Evolutionary conservation across 2,113 vertebrate genomes (phyloP).

Genomic region (Potamarius usumacintae): DNA sequence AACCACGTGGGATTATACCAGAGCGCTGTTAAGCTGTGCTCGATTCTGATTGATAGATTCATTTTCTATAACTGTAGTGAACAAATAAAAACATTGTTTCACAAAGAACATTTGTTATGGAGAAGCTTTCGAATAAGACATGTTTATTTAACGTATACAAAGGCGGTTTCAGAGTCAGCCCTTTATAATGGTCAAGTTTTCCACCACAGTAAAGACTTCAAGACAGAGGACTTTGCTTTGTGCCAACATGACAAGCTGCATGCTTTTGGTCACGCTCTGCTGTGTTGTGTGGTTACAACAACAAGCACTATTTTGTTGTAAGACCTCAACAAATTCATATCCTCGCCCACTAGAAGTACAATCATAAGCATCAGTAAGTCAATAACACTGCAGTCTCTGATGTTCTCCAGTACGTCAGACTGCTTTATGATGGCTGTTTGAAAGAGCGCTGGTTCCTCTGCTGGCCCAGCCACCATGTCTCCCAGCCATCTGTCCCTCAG

Average conservation of each 20-base stretch:
- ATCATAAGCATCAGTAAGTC: not conserved
- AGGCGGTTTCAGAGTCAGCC: not conserved
- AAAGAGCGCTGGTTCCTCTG: constrained; percentile 10
- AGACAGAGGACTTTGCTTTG: not conserved
- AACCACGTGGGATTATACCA: not conserved
- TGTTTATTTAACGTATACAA: not conserved
- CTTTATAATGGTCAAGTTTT: not conserved
- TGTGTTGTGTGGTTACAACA: not conserved
- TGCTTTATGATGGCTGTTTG: constrained; percentile 40
- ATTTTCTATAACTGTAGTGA: not conserved
- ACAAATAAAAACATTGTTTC: not conserved
- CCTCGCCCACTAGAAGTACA: not conserved
- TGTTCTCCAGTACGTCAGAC: not conserved
- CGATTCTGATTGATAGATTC: not conserved
- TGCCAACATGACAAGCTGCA: not conserved
- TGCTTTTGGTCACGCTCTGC: not conserved
- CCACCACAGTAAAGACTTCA: not conserved
- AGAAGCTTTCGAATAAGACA: not conserved
- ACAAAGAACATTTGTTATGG: not conserved
- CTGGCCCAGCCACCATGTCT: constrained; percentile 48
- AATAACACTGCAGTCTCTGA: not conserved
- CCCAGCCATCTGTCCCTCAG: constrained; percentile 56
- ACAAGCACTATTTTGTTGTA: not conserved
- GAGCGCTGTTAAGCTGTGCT: not conserved
- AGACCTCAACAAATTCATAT: not conserved